phyloP scores from a whole-genome alignment of 2,797 vertebrate species.

The Scarus forsteni region DNA sequence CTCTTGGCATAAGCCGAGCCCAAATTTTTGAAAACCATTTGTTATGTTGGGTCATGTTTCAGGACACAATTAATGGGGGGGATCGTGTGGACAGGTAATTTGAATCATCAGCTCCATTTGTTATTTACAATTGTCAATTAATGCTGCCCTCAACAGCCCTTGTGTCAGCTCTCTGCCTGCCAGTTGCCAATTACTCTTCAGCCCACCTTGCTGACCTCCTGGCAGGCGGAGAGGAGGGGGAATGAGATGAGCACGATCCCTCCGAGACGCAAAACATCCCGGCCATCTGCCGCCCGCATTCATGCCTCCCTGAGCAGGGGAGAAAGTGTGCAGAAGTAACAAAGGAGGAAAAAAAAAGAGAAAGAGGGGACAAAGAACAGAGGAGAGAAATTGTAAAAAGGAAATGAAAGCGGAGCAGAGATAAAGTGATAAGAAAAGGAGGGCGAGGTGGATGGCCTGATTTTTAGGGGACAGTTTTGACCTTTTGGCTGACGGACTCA shows the following conservation, averaged over 20 bases:
- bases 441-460: constrained; percentile 42
- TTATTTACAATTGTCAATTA: constrained; percentile 89
- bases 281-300: constrained; percentile 82
- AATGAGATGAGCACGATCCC: constrained; percentile 74
- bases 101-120: constrained; percentile 84
- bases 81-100: constrained; percentile 83
- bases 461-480: constrained; percentile 54
- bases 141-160: constrained; percentile 75
- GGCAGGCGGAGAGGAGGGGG: constrained; percentile 67
- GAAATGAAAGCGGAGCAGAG: constrained; percentile 38
- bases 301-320: constrained; percentile 55
- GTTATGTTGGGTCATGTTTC: constrained; percentile 83
- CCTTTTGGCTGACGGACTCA: constrained; percentile 52
- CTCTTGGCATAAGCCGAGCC: constrained; percentile 58
- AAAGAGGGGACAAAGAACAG: constrained; percentile 44
- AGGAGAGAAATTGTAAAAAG: constrained; percentile 25
- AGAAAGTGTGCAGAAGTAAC: constrained; percentile 49
- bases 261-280: constrained; percentile 77
- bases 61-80: constrained; percentile 84
- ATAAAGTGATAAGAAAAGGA: constrained; percentile 41
- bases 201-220: constrained; percentile 86
- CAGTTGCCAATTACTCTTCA: constrained; percentile 87
- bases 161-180: constrained; percentile 74
- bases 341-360: constrained; percentile 45
- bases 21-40: constrained; percentile 71